phyloP scores from a whole-genome alignment of 2,113 vertebrate species.

The Pseudorectes ferrugineus region DNA sequence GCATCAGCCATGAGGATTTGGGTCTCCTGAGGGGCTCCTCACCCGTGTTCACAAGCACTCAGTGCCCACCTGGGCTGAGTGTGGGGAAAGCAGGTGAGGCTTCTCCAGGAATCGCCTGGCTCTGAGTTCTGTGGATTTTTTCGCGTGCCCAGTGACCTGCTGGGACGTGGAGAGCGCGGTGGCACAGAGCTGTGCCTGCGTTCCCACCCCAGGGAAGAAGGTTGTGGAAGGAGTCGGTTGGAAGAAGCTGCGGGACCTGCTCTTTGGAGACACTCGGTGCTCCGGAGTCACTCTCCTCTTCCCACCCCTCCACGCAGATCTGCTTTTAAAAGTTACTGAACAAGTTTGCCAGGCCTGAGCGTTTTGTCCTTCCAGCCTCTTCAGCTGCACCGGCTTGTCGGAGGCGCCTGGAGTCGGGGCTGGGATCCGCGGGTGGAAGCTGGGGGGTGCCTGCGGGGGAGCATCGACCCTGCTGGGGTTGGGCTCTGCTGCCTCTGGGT shows the following conservation, averaged over 20 bases:
- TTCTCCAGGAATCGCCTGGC: background rate
- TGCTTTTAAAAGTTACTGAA: constrained; percentile 35
- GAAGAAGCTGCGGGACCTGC: background rate
- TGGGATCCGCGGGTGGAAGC: background rate
- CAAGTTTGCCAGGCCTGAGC: constrained; percentile 22
- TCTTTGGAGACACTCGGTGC: background rate
- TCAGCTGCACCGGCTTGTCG: background rate
- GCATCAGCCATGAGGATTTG: background rate
- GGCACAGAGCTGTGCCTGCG: background rate
- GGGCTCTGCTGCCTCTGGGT: background rate
- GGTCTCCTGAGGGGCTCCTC: background rate
- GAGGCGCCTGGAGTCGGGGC: background rate
- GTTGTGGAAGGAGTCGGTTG: background rate
- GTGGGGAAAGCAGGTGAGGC: background rate
- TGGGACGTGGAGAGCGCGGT: rapidly evolving
- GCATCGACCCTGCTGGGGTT: background rate
- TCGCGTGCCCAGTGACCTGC: rapidly evolving
- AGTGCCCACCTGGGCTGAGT: background rate
- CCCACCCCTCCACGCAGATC: background rate
- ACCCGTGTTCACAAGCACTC: rapidly evolving
- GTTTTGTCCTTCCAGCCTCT: background rate
- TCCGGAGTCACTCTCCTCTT: background rate
- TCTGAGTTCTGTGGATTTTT: background rate
- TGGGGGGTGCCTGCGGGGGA: background rate
- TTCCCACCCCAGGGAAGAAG: background rate